Evolutionary conservation across 1,140 invertebrate species (phyloP), one percentile per base, ranked within the genome.

Genomic region (Colletes latitarsis): DNA sequence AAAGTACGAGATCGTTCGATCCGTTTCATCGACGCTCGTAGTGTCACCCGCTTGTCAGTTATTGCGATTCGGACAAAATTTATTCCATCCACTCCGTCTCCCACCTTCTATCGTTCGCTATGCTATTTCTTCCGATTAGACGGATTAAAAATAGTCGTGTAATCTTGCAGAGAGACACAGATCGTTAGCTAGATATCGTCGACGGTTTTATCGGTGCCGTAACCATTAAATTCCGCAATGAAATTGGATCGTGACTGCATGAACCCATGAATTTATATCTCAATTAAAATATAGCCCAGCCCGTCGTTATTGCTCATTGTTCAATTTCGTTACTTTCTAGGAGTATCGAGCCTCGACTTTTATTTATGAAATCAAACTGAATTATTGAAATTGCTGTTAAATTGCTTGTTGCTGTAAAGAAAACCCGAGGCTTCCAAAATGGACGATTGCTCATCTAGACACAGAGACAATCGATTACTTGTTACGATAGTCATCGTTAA

Each of bases 181-280:
- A 58, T 72, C 46, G 55, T 52, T 52, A n/a, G 21, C 15, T 43
- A 19, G 52, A 52, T 69, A 81, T 21, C 63, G 49, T 68, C 17
- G 69, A 19, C 19, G 10, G 66, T 73, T 77, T 82, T 74, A 79
- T 73, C 49, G 39, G 46, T 49, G 46, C n/a, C 12, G 41, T n/a
- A 17, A 0, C 57, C 71, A 66, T 67, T 78, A 81, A 76, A 76
- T 72, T 63, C 19, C 58, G 46, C 72, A 81, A 81, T 76, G 53
- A 85, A 84, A 85, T 69, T 84, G 77, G 55, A 85, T 68, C 71
- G 71, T 81, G 72, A 58, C 49, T 81, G 19, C 43, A 62, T 63
- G 19, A 46, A 8, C n/a, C 57, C 43, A 43, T 57, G 72, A 71
- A 84, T 85, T 85, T 81, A 84, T 84, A 84, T 76, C 63, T 62